Conservation (phyloP, 2,888 invertebrate species). For the Dioctria linearis region DNA sequence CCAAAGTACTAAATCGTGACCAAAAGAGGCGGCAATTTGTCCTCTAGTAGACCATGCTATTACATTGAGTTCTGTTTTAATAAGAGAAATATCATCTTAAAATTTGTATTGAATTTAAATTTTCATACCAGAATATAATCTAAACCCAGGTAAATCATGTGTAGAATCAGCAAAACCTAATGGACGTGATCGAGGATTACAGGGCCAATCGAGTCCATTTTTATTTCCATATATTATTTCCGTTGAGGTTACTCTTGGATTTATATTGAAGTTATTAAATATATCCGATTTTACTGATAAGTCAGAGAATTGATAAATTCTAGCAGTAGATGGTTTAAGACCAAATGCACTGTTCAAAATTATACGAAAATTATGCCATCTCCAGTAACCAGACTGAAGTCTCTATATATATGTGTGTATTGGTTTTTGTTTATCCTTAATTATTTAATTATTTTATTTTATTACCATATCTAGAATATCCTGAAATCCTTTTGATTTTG, state of each 20-base stretch:
- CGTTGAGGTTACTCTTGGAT: not conserved
- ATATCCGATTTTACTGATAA: slow-evolving; percentile 4
- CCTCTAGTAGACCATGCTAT: slow-evolving; percentile 68
- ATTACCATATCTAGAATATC: slow-evolving; percentile 65
- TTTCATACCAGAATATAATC: slow-evolving; percentile 61
- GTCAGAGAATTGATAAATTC: slow-evolving; percentile 63
- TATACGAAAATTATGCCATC: slow-evolving; percentile 62
- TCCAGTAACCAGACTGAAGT: slow-evolving; percentile 62
- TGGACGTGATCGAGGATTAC: slow-evolving; percentile 65
- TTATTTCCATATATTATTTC: slow-evolving; percentile 54
- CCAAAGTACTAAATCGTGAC: slow-evolving; percentile 68
- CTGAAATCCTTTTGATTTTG: slow-evolving; percentile 50
- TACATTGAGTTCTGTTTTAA: slow-evolving; percentile 63
- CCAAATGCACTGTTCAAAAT: slow-evolving; percentile 62
- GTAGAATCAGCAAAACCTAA: slow-evolving; percentile 65
- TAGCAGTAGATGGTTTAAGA: slow-evolving; percentile 59
- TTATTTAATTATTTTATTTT: not conserved
- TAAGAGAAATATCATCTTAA: not conserved
- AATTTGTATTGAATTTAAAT: not conserved
- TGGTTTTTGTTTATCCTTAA: too few relatives aligned
- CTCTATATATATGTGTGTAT: slow-evolving; percentile 50
- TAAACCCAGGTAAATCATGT: slow-evolving; percentile 66
- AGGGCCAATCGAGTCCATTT: slow-evolving; percentile 66
- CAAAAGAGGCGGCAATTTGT: slow-evolving; percentile 68
- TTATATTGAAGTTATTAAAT: not conserved